phyloP scores from a whole-genome alignment of 2,888 invertebrate species.

The Drosophila meridionalis region DNA sequence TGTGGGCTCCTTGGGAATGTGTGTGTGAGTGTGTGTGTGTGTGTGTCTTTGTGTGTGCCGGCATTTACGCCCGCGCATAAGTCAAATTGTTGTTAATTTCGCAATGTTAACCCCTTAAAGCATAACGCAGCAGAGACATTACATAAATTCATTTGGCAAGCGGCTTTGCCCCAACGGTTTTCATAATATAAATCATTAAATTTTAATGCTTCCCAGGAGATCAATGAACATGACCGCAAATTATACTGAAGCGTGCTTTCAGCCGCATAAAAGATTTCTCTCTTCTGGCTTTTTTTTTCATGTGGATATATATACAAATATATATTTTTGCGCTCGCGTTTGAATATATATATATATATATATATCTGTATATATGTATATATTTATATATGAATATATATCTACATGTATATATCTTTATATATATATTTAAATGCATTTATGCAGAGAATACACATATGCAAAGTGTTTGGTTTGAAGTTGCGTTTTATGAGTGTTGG shows the following conservation, averaged over 20 bases:
- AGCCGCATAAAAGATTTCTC: slow-evolving; percentile 72
- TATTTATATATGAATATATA: slow-evolving; percentile 6
- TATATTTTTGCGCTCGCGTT: slow-evolving; percentile 18
- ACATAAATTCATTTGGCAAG: slow-evolving; percentile 72
- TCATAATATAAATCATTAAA: slow-evolving; percentile 82
- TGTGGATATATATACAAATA: slow-evolving; percentile 5
- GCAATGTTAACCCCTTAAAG: slow-evolving; percentile 74
- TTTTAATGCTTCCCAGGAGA: slow-evolving; percentile 84
- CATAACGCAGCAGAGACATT: slow-evolving; percentile 58
- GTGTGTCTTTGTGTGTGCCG: slow-evolving; percentile 8
- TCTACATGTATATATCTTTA: slow-evolving; percentile 1
- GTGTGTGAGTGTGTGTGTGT: slow-evolving; percentile 1
- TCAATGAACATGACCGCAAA: slow-evolving; percentile 84
- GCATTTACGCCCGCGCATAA: slow-evolving; percentile 67
- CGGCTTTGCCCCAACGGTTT: slow-evolving; percentile 33
- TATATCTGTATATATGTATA: neutral
- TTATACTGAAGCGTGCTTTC: slow-evolving; percentile 81
- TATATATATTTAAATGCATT: slow-evolving; percentile 52
- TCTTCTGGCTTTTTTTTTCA: slow-evolving; percentile 10
- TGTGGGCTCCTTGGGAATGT: slow-evolving; percentile 24
- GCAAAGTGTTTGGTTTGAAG: slow-evolving; percentile 71
- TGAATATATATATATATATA: slow-evolving; percentile 18
- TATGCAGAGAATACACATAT: slow-evolving; percentile 39
- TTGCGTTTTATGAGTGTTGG: slow-evolving; percentile 49
- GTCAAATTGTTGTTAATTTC: slow-evolving; percentile 80